These are phyloP conservation scores for Heliocidaris erythrogramma DNA, from an alignment of 35 echinoderm and acorn worm genomes.

Conservation along the genomic window DNA sequence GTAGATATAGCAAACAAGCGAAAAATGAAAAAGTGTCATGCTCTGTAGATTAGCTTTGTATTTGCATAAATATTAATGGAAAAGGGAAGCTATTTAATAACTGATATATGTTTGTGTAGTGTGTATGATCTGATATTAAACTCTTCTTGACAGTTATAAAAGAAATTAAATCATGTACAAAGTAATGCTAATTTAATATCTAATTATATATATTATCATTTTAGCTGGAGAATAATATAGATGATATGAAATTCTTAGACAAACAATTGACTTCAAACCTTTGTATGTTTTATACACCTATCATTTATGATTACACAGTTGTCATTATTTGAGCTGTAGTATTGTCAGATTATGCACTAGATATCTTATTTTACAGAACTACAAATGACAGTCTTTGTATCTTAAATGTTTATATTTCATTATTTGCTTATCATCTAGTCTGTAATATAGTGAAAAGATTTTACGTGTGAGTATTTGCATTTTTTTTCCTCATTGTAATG, in stretches of 20 bases:
- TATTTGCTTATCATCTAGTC: conserved; percentile 34
- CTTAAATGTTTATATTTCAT: conserved; percentile 27
- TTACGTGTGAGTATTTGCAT: conserved; percentile 31
- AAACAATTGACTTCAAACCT: conserved; percentile 7
- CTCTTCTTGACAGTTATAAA: conserved; percentile 29
- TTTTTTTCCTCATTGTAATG: background rate
- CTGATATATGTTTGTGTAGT: conserved; percentile 31
- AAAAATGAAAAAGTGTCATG: background rate
- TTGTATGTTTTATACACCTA: conserved; percentile 51
- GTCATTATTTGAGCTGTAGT: conserved; percentile 21
- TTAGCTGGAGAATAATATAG: conserved; percentile 9
- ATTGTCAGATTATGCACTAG: conserved; percentile 25
- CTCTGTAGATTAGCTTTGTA: conserved; percentile 22
- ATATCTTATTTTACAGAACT: background rate
- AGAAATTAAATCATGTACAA: conserved; percentile 43
- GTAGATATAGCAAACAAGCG: background rate
- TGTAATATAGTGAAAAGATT: conserved; percentile 36
- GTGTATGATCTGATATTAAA: conserved; percentile 29
- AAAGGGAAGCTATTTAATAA: conserved; percentile 15
- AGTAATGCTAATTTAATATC: conserved; percentile 53
- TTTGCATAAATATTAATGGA: background rate
- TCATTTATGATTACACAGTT: conserved; percentile 19
- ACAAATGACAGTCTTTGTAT: conserved; percentile 44
- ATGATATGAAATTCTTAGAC: conserved; percentile 38
- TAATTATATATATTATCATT: conserved; percentile 49